A percentile compares a stretch with the other conserved stretches of the same genome.
Conservation (phyloP, 2,797 vertebrate genomes). For the Galagoides demidoff region DNA sequence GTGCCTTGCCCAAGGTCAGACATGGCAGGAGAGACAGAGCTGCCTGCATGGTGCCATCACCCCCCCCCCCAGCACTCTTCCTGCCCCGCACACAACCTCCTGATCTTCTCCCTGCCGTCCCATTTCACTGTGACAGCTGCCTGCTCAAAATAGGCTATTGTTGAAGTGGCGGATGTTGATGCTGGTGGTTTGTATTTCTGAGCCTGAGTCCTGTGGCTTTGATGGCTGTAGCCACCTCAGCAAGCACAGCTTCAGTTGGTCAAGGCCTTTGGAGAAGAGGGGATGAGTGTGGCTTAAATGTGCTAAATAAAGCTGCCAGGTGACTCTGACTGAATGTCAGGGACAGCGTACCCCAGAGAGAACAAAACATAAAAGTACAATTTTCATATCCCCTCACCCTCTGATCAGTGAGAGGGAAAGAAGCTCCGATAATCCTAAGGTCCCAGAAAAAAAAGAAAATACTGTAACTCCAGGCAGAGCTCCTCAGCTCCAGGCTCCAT, state of each 20-base stretch:
- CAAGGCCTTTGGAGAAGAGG: background rate
- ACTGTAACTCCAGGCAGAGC: background rate
- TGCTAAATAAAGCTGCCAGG: background rate
- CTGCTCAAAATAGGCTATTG: slow-evolving; percentile 26
- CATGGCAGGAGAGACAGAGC: background rate
- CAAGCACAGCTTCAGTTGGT: background rate
- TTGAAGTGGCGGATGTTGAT: background rate
- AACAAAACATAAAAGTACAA: slow-evolving; percentile 53
- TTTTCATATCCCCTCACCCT: background rate
- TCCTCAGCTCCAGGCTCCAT: background rate
- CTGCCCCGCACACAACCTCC: background rate
- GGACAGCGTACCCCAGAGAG: background rate
- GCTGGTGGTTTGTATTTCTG: background rate
- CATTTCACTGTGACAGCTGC: slow-evolving; percentile 18
- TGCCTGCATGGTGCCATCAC: background rate
- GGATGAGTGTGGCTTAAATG: background rate
- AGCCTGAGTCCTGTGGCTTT: background rate
- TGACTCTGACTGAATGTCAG: slow-evolving; percentile 4
- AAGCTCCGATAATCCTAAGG: background rate
- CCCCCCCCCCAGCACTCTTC: background rate
- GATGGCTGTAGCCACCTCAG: background rate
- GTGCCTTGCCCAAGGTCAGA: background rate
- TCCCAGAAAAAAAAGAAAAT: slow-evolving; percentile 37
- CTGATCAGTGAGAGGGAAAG: background rate
- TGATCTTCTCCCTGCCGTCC: background rate